Evolutionary conservation across 2,113 vertebrate genomes (phyloP), one percentile per base, ranked within the genome.

Genomic region (Silurus glanis): DNA sequence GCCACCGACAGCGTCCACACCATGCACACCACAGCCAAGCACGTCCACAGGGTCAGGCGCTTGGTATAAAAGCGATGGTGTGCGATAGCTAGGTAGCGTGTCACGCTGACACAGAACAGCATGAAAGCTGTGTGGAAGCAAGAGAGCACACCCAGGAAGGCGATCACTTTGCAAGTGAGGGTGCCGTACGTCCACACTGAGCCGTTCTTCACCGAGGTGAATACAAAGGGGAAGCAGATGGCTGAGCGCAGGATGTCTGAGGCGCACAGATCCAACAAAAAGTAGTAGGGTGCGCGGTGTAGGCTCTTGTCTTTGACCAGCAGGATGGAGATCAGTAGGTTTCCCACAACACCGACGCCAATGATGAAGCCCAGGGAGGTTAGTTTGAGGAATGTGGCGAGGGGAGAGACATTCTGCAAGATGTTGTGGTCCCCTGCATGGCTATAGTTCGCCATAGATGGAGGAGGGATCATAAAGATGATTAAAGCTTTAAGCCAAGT

Each of bases 391-490:
- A 99, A 99, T 83, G 98, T 98, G 95, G 97, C 97, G 91, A 99
- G 96, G 95, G 98, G 98, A 96, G 98, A 99, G 91, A 99, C 97
- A 96, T 97, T 98, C 96, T 99, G 98, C 95, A 99, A 96, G 97
- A 99, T 97, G 97, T 97, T 98, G 93, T 95, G 94, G 97, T 99
- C 97, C 96, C 97, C 97, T 97, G 98, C 97, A 99, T 99, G 98
- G 97, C 98, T 99, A 96, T 98, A 98, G 97, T 99, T 99, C 98
- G 98, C 98, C 98, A 99, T 99, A 99, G 98, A 98, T 99, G 95
- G 98, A 98, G 95, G 97, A 97, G 96, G 97, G 97, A 98, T 96
- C 96, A 97, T 98, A 97, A 97, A 96, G 94, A 95, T 93, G 92
- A 90, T 87, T 95, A 95, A 95, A 96, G 96, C 96, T 96, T 99